phyloP scores from a whole-genome alignment of 2,888 invertebrate genomes.

The Tetramorium bicarinatum region DNA sequence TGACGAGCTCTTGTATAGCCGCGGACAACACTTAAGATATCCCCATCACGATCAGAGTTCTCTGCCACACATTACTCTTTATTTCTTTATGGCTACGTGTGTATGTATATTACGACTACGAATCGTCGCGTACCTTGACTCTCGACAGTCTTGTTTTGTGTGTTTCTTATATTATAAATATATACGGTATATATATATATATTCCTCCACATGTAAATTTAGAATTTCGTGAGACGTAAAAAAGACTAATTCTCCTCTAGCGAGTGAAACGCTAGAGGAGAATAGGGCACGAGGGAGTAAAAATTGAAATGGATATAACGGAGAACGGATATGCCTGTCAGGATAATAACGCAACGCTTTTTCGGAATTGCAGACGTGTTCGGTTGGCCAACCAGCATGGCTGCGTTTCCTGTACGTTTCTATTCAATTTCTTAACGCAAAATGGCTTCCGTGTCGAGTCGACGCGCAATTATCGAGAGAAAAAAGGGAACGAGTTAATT shows the following conservation, averaged over 20 bases:
- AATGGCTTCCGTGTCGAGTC: conserved; percentile 72
- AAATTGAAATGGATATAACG: conserved; percentile 51
- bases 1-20: conserved; percentile 44
- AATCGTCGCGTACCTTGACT: neutral
- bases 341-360: conserved; percentile 67
- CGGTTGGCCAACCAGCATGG: conserved; percentile 68
- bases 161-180: neutral
- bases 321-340: conserved; percentile 78
- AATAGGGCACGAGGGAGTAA: conserved; percentile 52
- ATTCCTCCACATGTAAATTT: neutral
- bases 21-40: conserved; percentile 40
- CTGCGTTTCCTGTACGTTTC: conserved; percentile 76
- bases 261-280: neutral
- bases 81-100: neutral
- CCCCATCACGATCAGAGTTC: neutral
- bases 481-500: conserved; percentile 78
- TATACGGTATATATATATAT: too few relatives aligned
- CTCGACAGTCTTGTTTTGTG: neutral
- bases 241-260: neutral
- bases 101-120: neutral
- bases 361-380: conserved; percentile 47
- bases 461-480: conserved; percentile 63
- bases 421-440: conserved; percentile 79
- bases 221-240: neutral
- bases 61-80: conserved; percentile 2